Percentiles rank a stretch among this genome's conserved stretches.
Conservation (phyloP, 2,888 invertebrate genomes). For the Cryptocephalus primarius region DNA sequence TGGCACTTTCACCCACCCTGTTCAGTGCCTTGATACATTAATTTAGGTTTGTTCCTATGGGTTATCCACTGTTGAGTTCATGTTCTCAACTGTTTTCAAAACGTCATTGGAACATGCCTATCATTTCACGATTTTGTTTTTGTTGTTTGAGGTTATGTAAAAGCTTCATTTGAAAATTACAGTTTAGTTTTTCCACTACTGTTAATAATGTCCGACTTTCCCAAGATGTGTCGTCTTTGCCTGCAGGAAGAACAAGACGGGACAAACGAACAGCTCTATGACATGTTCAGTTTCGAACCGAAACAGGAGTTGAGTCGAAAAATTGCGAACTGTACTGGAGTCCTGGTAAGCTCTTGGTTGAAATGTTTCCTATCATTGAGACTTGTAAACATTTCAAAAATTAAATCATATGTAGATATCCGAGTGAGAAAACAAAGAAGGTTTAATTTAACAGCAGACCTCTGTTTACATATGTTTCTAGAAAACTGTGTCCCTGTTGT, state of each 20-base stretch:
- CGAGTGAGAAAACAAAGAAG: too few relatives aligned
- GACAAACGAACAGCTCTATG: background rate
- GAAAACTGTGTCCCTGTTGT: too few relatives aligned
- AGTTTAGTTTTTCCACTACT: slow-evolving; percentile 1
- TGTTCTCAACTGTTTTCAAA: too few relatives aligned
- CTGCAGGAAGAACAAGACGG: slow-evolving; percentile 4
- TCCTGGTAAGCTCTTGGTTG: slow-evolving; percentile 9
- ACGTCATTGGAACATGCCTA: too few relatives aligned
- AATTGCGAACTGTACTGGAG: slow-evolving; percentile 9
- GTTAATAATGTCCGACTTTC: background rate
- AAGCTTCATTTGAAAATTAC: slow-evolving; percentile 1
- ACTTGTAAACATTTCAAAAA: background rate
- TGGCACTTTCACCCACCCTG: too few relatives aligned
- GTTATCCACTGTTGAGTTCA: too few relatives aligned
- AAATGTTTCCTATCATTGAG: slow-evolving; percentile 1
- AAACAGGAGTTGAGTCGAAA: slow-evolving; percentile 4
- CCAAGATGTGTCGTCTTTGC: slow-evolving; percentile 9
- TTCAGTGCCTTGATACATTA: too few relatives aligned
- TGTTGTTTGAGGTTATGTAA: background rate
- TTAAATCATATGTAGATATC: background rate
- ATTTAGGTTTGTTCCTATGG: too few relatives aligned
- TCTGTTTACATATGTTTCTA: too few relatives aligned
- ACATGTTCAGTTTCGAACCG: background rate
- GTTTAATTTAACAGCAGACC: too few relatives aligned
- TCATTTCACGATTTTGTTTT: too few relatives aligned